Base-by-base conservation (phyloP, 2,113 vertebrate species). In the Toxotes chatareus region DNA sequence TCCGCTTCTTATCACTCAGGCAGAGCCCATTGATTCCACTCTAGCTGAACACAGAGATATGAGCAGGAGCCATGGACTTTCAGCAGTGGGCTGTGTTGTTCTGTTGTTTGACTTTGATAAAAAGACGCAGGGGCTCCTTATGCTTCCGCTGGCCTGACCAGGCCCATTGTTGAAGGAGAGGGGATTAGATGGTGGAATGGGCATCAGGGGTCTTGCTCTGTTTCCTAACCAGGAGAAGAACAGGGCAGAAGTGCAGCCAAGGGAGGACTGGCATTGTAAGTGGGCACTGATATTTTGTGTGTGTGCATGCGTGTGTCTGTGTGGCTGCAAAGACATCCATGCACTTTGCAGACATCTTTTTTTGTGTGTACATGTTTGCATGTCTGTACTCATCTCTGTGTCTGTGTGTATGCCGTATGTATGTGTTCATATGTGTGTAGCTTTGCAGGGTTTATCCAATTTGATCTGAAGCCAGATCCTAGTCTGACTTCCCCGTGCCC, bases 61-160 rank as follows among this genome's bases (percentile, higher is more conserved):
- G 68, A 80, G 76, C 78, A 23, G 71, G 69, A 78, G 80, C 86
- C 55, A 32, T 49, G 56, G 61, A 85, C 67, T 49, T 84, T 74
- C 73, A 73, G 49, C 63, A 40, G 32, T 53, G 65, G 76, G 70
- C 71, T 66, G 63, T 81, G 81, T 85, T 85, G 63, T 60, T 85
- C 71, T 87, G 65, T 88, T 89, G 89, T 92, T 82, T 59, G 69
- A 79, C 84, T 71, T 72, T 87, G 89, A 93, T 92, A 89, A 91
- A 27, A 89, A 86, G 74, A 86, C 27, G 3, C 66, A 66, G 67
- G 57, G 75, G 76, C 56, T 82, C 44, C 62, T 76, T 40, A 23
- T 0, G 19, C 76, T 65, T 80, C 73, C 69, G n/a, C 62, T 66
- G 49, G 82, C 71, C 78, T 86, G 86, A 88, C 79, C 86, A 80